Evolutionary conservation across 2,888 invertebrate genomes (phyloP).

Genomic region (Diarsia rubi): DNA sequence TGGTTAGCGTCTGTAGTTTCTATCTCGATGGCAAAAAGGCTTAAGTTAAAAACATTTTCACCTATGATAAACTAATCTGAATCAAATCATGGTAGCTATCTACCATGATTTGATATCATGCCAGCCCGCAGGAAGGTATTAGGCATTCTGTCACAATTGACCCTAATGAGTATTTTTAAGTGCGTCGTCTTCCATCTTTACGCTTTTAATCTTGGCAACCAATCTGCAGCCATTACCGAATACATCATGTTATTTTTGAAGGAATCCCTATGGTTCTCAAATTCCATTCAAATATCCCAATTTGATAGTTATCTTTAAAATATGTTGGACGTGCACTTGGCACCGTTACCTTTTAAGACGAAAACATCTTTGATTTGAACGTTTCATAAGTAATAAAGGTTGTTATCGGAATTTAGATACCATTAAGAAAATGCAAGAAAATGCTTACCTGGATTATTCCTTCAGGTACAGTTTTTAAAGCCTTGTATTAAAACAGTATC

Average conservation of each 20-base stretch:
- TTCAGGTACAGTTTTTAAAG: neutral
- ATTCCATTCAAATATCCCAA: neutral
- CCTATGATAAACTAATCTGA: neutral
- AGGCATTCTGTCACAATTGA: neutral
- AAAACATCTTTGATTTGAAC: conserved; percentile 1
- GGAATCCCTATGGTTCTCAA: neutral
- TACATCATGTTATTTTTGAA: neutral
- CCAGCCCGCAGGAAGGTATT: neutral
- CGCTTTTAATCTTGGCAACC: neutral
- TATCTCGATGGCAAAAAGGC: neutral
- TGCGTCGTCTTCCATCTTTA: neutral
- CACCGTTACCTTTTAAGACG: neutral
- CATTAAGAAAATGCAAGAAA: neutral
- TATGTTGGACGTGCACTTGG: conserved; percentile 7
- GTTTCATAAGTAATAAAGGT: conserved; percentile 1
- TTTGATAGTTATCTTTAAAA: conserved; percentile 6
- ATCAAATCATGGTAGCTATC: too few relatives aligned
- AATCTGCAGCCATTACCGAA: neutral
- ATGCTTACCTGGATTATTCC: neutral
- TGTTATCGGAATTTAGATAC: neutral
- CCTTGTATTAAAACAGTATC: neutral
- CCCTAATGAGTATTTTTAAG: neutral
- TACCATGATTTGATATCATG: neutral
- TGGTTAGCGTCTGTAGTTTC: neutral
- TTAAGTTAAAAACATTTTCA: neutral